Conservation (phyloP, 2,888 invertebrate species). For the Archaeoteleia sp. region DNA sequence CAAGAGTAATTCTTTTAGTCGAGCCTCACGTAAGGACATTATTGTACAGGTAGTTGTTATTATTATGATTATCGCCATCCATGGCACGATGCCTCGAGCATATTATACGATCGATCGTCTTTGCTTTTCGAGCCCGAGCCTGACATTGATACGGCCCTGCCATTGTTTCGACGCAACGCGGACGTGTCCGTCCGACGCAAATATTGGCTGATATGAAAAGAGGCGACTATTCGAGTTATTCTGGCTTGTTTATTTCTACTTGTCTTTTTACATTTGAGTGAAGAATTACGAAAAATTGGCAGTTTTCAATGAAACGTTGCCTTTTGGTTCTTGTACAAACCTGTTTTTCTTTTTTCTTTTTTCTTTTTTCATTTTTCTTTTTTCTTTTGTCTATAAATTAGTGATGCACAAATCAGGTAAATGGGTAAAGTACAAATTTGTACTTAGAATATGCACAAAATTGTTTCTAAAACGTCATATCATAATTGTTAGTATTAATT, state of each 20-base stretch:
- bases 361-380: background rate
- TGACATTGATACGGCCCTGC: no score
- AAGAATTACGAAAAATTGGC: conserved; percentile 15
- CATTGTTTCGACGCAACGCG: no score
- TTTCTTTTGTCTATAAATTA: conserved; percentile 26
- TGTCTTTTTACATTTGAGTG: no score
- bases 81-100: no score
- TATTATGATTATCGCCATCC: conserved; percentile 12
- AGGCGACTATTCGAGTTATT: no score
- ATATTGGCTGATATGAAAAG: no score
- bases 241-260: no score
- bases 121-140: no score
- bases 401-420: background rate
- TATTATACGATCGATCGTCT: no score
- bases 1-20: conserved; percentile 32
- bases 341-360: no score
- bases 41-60: conserved; percentile 35
- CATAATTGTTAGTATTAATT: conserved; percentile 52
- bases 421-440: background rate
- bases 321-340: conserved; percentile 35
- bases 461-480: conserved; percentile 52
- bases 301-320: conserved; percentile 17
- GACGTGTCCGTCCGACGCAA: no score
- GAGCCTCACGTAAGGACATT: conserved; percentile 29
- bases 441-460: no score